Evolutionary conservation across 92 coral and sea anemone species (phyloP).

Genomic region (Epizoanthus ramosus): DNA sequence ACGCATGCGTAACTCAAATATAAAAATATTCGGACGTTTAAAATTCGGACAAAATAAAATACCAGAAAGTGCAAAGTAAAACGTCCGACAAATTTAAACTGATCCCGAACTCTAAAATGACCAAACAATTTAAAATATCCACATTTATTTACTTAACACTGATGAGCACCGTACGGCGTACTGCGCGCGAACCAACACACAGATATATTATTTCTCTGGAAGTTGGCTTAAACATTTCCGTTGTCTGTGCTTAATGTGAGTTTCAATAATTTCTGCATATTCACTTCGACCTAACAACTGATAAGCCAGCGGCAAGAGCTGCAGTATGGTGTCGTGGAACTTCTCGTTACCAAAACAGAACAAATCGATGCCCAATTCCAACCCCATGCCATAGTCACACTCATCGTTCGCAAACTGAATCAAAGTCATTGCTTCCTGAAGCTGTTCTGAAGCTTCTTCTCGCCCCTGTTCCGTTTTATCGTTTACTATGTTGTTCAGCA

Average conservation of each 20-base stretch:
- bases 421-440: constrained; percentile 89
- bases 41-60: no score
- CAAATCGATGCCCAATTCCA: constrained; percentile 90
- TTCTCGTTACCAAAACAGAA: constrained; percentile 93
- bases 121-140: no score
- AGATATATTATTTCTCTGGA: constrained; percentile 7
- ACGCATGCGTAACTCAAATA: no score
- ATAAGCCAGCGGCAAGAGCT: constrained; percentile 90
- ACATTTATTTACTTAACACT: background rate
- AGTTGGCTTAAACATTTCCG: constrained; percentile 31
- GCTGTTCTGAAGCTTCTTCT: constrained; percentile 85
- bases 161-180: constrained; percentile 1
- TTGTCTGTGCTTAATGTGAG: constrained; percentile 75
- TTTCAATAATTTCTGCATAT: constrained; percentile 79
- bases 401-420: constrained; percentile 99
- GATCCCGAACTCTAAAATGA: no score
- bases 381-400: constrained; percentile 99
- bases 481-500: constrained; percentile 70
- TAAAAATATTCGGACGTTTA: no score
- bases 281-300: constrained; percentile 71
- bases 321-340: constrained; percentile 74
- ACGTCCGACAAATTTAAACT: no score
- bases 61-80: no score
- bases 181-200: background rate
- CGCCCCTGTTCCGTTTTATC: constrained; percentile 68